Evolutionary conservation across 2,113 vertebrate genomes (phyloP).

Genomic region (Sebastes schlegelii): DNA sequence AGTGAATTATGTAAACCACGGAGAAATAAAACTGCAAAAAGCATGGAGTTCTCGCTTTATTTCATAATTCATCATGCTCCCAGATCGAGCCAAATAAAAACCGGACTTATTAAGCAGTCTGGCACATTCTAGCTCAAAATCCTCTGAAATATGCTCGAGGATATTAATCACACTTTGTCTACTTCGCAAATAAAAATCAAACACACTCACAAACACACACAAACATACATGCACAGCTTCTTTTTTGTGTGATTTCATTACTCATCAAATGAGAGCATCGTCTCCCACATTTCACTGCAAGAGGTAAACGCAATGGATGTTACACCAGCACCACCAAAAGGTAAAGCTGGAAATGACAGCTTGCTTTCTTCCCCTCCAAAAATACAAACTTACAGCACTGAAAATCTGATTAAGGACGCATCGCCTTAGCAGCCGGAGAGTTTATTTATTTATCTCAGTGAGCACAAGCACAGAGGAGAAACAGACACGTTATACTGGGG

Average conservation of each 20-base stretch:
- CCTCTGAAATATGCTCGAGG: constrained; percentile 53
- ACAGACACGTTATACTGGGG: constrained; percentile 48
- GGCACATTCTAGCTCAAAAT: constrained; percentile 51
- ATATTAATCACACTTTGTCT: constrained; percentile 68
- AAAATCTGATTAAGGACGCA: constrained; percentile 73
- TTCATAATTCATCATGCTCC: constrained; percentile 73
- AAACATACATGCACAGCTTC: constrained; percentile 39
- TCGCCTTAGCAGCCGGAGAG: constrained; percentile 59
- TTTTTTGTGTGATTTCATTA: constrained; percentile 66
- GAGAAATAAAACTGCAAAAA: constrained; percentile 72
- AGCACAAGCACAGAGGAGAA: constrained; percentile 51
- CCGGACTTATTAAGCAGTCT: constrained; percentile 61
- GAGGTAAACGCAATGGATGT: constrained; percentile 41
- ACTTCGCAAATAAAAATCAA: constrained; percentile 55
- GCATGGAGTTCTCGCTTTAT: constrained; percentile 58
- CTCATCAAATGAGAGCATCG: constrained; percentile 72
- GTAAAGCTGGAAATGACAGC: constrained; percentile 56
- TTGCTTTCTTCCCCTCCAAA: not conserved
- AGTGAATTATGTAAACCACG: constrained; percentile 75
- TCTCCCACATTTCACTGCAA: constrained; percentile 16
- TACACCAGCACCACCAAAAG: constrained; percentile 85
- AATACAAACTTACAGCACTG: constrained; percentile 51
- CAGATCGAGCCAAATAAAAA: constrained; percentile 65
- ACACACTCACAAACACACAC: constrained; percentile 20
- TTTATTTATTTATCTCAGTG: constrained; percentile 75